Base-by-base conservation (phyloP, 2,888 invertebrate species). In the Leuctra nigra region DNA sequence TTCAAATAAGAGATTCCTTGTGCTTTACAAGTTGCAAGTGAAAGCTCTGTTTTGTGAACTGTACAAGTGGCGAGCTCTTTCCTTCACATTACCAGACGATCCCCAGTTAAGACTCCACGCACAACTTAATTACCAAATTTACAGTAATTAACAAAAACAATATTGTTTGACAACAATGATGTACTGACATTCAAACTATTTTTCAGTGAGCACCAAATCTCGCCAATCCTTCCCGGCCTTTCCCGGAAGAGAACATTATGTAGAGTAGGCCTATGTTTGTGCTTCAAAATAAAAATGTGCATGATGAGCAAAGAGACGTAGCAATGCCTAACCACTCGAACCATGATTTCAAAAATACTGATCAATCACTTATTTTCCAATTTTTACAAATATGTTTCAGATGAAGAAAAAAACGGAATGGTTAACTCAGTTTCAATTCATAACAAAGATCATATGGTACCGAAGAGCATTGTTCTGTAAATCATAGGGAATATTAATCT, bases 251-350 rank as follows among this genome's bases (percentile, higher is more conserved):
- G 22, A 56, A 48, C 20, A 54, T 61, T 59, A 58, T 41, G 55
- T 59, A 59, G 57, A 53, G 35, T 33, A 20, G 39, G 47, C 54
- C 16, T 57, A 35, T 58, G 13, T 58, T 61, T 58, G 59, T 61
- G 61, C 57, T 59, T 56, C 56, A 55, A 57, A 56, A 56, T 35
- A 60, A 52, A 57, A 58, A 53, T 54, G 61, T 55, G 60, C 58
- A 61, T 44, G 56, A 61, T 59, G 61, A 61, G 61, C 61, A 59
- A 59, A 57, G 41, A 56, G 50, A 33, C 52, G 24, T 53, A 60
- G 52, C 47, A 36, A 50, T 56, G 39, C 44, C 24, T 59, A 35
- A 46, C 38, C 11, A 29, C 11, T 6, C 29, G 7, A 29, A 7
- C 11, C 29, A 29, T 11, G 11, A 6, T 29, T n/a, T n/a, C 11